Conservation (phyloP, 2,113 vertebrate genomes). For the Cryptotis parvus region DNA sequence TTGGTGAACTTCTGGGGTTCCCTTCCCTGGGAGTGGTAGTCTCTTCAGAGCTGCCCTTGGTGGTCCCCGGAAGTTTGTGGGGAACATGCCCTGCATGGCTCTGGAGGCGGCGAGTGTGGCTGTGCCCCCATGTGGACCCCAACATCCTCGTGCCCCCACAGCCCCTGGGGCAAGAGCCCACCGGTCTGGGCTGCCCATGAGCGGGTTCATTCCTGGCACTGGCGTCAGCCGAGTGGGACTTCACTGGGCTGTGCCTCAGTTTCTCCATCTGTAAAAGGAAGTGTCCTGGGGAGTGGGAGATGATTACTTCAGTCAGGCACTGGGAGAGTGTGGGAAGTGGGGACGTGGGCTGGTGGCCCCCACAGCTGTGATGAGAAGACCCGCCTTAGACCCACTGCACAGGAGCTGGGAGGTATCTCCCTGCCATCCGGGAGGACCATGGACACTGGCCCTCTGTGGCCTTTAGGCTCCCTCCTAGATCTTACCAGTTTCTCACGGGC, state of each 20-base stretch:
- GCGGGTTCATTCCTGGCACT: not conserved
- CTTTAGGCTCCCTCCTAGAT: too few species aligned
- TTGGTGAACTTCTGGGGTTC: not conserved
- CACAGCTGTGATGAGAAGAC: not conserved
- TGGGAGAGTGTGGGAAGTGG: not conserved
- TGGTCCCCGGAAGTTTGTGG: not conserved
- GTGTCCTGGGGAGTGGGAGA: not conserved
- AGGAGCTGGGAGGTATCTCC: not conserved
- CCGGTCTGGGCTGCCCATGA: not conserved
- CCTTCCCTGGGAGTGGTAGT: not conserved
- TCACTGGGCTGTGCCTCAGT: not conserved
- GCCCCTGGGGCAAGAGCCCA: too few species aligned
- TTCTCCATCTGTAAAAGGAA: not conserved
- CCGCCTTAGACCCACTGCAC: fast-evolving
- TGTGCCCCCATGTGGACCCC: too few species aligned
- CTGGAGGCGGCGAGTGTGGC: too few species aligned
- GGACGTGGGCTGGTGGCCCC: too few species aligned
- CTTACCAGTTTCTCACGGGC: too few species aligned
- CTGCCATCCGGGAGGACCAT: not conserved
- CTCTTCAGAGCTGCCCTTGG: not conserved
- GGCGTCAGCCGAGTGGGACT: not conserved
- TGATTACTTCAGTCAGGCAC: not conserved
- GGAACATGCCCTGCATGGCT: not conserved
- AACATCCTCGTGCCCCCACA: too few species aligned
- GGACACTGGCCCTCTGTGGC: not conserved